These are phyloP conservation scores for Diabrotica undecimpunctata DNA, from an alignment of 1,140 invertebrate species.

Conservation along the genomic window DNA sequence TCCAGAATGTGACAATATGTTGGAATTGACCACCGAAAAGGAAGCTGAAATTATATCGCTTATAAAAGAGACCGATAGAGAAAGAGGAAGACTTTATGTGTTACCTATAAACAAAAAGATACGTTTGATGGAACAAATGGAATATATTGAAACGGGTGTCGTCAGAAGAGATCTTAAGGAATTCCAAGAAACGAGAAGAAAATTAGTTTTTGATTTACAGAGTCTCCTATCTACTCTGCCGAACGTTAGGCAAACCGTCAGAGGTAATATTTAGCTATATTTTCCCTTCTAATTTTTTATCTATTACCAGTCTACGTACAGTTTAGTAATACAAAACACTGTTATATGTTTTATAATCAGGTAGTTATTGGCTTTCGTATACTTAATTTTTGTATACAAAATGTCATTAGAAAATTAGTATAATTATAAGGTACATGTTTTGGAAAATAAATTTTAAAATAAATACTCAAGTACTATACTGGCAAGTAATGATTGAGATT, in stretches of 20 bases:
- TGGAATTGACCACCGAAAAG: not conserved
- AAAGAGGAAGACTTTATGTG: not conserved
- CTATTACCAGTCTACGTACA: too few relatives aligned
- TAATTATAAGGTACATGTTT: too few relatives aligned
- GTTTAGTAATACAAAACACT: too few relatives aligned
- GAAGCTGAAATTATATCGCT: not conserved
- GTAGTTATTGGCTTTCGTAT: too few relatives aligned
- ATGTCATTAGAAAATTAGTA: too few relatives aligned
- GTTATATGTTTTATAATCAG: too few relatives aligned
- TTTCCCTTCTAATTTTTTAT: too few relatives aligned
- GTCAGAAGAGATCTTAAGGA: not conserved
- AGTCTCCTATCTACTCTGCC: not conserved
- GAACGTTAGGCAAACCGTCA: not conserved
- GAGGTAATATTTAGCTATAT: not conserved
- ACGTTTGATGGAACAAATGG: constrained; percentile 5
- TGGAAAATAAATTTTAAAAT: too few relatives aligned
- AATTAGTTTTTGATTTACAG: constrained; percentile 4
- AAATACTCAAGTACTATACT: too few relatives aligned
- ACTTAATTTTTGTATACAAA: too few relatives aligned
- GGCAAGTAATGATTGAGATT: too few relatives aligned
- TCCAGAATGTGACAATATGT: not conserved
- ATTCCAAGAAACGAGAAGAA: constrained; percentile 5
- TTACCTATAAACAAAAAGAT: not conserved
- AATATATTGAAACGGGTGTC: not conserved
- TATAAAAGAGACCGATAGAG: not conserved